Base-by-base conservation (phyloP, 2,888 invertebrate genomes). In the Trachelus troglodyta region DNA sequence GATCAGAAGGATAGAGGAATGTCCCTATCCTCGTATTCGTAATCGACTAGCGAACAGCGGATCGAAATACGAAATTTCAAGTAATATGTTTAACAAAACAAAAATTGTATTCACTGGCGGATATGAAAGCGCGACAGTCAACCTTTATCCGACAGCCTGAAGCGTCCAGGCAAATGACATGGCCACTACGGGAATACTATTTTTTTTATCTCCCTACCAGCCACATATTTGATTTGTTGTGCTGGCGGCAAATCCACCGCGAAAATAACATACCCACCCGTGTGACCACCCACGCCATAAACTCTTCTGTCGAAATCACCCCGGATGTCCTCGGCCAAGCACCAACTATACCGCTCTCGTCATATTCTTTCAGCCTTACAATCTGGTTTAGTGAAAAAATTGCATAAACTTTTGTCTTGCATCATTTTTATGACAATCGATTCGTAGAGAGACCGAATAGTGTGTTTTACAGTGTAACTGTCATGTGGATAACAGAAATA, bases 141-240 rank as follows among this genome's bases (percentile, higher is more conserved):
- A 12, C 30, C 12, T 71, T 71, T 71, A 71, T 71, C 31, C 71
- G 33, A 12, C 12, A 33, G 31, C 71, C 31, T 71, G 71, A 33
- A 71, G 71, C 71, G 71, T 71, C 15, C 71, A 71, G 31, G 71
- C 71, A 71, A 71, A 71, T 71, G 71, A 71, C 71, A 33, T 34
- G 71, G 30, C 71, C 71, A 33, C 71, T 71, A 71, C 71, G 33
- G 71, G 31, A 33, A 71, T 71, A 71, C 71, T 71, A 71, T 71
- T 71, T 71, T 69, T 71, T 71, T 33, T 71, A 12, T 33, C 33
- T 34, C 31, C 12, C 31, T 12, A 33, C 71, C 33, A 33, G 71
- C 15, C 71, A 71, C 71, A n/a, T 34, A 71, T 71, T 71, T 71
- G 71, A 31, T 71, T 71, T 71, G 33, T 71, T 71, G 31, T 71